Percentiles rank a stretch among this genome's conserved stretches.
Evolutionary conservation across 2,797 vertebrate species (phyloP).

Genomic region (Urosaurus nigricauda): DNA sequence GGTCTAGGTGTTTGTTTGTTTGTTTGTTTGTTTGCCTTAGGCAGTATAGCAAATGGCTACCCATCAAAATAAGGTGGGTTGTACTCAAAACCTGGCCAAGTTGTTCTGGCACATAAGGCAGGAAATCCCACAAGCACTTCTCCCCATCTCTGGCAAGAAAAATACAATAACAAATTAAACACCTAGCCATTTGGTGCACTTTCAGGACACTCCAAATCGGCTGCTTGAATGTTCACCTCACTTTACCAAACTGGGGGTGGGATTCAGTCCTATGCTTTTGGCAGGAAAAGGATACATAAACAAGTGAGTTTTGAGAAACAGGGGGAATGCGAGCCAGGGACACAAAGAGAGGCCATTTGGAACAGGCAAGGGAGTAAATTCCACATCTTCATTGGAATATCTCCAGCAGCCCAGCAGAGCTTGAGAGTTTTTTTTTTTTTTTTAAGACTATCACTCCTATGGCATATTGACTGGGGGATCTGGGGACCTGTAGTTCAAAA

Average conservation of each 20-base stretch:
- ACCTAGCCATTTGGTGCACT: not conserved
- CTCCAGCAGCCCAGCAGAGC: not conserved
- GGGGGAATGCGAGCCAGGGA: not conserved
- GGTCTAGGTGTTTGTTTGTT: not conserved
- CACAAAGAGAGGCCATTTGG: not conserved
- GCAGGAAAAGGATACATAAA: not conserved
- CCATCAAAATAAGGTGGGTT: not conserved
- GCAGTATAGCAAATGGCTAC: not conserved
- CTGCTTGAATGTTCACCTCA: too few relatives aligned
- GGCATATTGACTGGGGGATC: too few relatives aligned
- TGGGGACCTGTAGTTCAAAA: too few relatives aligned
- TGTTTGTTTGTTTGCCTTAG: not conserved
- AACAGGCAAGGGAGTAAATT: not conserved
- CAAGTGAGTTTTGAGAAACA: not conserved
- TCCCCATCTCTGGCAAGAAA: not conserved
- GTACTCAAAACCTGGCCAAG: not conserved
- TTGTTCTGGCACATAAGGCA: not conserved
- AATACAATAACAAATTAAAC: not conserved
- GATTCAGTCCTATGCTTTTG: not conserved
- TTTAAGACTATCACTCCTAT: too few relatives aligned
- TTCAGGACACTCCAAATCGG: not conserved
- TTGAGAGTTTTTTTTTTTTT: too few relatives aligned
- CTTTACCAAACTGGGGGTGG: not conserved
- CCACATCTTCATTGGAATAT: not conserved
- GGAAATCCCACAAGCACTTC: not conserved